Conservation (phyloP, 2,797 vertebrate genomes). For the Falco naumanni region DNA sequence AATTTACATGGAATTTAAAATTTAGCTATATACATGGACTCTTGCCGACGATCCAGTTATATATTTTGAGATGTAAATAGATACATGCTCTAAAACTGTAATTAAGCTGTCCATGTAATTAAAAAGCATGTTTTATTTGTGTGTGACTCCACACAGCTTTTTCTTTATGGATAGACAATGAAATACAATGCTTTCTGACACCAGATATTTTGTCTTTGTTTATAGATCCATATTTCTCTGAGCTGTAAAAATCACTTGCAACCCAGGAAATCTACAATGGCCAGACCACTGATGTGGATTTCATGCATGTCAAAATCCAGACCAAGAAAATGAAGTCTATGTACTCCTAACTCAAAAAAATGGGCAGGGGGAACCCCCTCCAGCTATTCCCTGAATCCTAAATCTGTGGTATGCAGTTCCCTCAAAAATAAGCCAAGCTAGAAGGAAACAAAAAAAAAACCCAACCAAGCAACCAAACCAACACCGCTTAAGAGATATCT, state of each 20-base stretch:
- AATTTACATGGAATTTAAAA: not conserved
- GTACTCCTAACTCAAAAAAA: not conserved
- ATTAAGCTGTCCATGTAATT: not conserved
- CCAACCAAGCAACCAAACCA: too few relatives aligned
- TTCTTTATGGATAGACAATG: not conserved
- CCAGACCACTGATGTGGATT: not conserved
- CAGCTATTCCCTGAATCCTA: not conserved
- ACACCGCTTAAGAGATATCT: not conserved
- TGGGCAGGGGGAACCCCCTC: not conserved
- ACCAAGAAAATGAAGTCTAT: not conserved
- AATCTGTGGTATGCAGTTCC: not conserved
- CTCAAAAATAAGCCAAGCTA: not conserved
- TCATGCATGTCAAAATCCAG: fast-evolving
- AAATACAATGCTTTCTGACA: not conserved
- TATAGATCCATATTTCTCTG: not conserved
- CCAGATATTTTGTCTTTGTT: not conserved
- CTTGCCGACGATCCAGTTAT: not conserved
- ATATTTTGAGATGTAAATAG: not conserved
- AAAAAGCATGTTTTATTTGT: not conserved
- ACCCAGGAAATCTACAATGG: not conserved
- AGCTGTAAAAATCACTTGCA: not conserved
- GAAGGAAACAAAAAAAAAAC: not conserved
- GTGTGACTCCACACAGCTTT: not conserved
- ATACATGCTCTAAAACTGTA: not conserved
- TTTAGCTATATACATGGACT: not conserved